Base-by-base conservation (phyloP, 2,797 vertebrate species). In the Agapornis canus region DNA sequence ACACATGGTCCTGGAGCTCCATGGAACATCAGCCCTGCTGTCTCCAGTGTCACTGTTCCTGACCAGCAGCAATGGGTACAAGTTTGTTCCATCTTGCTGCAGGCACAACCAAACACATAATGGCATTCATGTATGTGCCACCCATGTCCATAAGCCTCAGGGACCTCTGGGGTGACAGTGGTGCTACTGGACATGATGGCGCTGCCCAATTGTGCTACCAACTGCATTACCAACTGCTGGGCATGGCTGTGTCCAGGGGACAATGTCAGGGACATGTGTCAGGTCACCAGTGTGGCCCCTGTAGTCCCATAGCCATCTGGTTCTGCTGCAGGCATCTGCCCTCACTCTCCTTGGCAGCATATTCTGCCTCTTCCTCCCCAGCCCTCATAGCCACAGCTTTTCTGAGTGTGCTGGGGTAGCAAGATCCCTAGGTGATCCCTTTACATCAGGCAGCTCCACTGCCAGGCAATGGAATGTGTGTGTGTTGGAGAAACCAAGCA, bases 401-500 rank as follows among this genome's bases (percentile, higher is more conserved):
- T 35, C 20, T 9, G 22, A 47, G 27, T 16, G 37, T 52, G 57
- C 56, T 42, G 48, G 48, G 61, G 73, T 43, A 83, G 32, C 31
- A 43, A 63, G 42, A 47, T n/a, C 42, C 37, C 17, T 13, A 15
- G 48, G 29, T 13, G 29, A 59, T 40, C 40, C 39, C 60, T 37
- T 40, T 54, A 31, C 27, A 14, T 16, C 40, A 66, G 54, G 42
- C 26, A 78, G 77, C 48, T 45, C n/a, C 1, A 2, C 52, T 71
- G 86, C 49, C 57, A 59, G 31, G 23, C 65, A 52, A 14, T 2
- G 21, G 4, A 5, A 2, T 4, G 6, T 1, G 12, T 3, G 7
- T 6, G 19, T 31, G 13, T 12, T 0, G 0, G 37, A 19, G n/a
- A 37, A 73, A 60, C 10, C 1, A 3, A 86, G 22, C 49, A 65